These are phyloP conservation scores for Hylaeus volcanicus DNA, from an alignment of 1,140 invertebrate species.

Conservation along the genomic window DNA sequence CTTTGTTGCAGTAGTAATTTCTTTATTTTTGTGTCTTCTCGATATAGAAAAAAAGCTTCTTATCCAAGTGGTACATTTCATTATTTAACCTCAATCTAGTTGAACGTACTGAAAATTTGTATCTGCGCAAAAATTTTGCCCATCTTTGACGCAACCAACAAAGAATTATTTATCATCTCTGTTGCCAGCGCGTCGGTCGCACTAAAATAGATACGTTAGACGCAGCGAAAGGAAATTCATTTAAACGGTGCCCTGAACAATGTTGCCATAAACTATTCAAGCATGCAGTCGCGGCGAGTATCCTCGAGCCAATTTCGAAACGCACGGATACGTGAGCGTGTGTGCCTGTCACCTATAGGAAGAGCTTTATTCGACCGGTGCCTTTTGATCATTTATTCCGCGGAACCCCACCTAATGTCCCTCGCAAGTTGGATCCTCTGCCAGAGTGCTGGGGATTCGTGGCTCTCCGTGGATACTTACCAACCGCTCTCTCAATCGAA, in stretches of 20 bases:
- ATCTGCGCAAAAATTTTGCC: too few relatives aligned
- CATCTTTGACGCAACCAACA: too few relatives aligned
- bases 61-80: too few relatives aligned
- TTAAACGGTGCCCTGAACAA: background rate
- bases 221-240: background rate
- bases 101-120: too few relatives aligned
- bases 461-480: conserved; percentile 6
- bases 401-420: conserved; percentile 51
- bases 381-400: conserved; percentile 63
- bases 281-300: too few relatives aligned
- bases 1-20: too few relatives aligned
- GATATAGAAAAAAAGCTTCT: too few relatives aligned
- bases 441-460: conserved; percentile 17
- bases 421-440: conserved; percentile 17
- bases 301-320: background rate
- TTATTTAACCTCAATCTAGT: too few relatives aligned
- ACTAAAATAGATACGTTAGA: background rate
- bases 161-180: too few relatives aligned
- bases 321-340: background rate
- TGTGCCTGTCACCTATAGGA: conserved; percentile 6
- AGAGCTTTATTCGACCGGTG: conserved; percentile 28
- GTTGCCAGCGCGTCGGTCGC: too few relatives aligned
- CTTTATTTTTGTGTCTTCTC: too few relatives aligned
- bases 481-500: conserved; percentile 40
- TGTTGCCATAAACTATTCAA: background rate